Conservation (phyloP, 2,113 vertebrate genomes). For the Ammodytes marinus region DNA sequence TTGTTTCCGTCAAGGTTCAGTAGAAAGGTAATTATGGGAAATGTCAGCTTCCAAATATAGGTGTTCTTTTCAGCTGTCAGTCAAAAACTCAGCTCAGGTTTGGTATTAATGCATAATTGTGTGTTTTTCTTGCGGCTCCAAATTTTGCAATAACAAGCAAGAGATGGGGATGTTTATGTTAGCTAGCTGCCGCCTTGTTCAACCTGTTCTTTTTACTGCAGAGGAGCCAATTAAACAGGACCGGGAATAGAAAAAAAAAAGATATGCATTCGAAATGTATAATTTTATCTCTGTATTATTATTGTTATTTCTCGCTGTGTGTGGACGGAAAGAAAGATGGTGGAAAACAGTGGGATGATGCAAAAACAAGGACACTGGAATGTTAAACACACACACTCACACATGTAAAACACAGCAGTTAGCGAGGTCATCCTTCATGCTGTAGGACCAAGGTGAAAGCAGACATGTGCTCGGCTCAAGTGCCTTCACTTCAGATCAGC, state of each 20-base stretch:
- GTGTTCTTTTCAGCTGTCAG: conserved; percentile 75
- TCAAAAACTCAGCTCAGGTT: conserved; percentile 47
- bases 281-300: background rate
- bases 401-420: background rate
- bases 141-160: conserved; percentile 49
- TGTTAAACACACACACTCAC: background rate
- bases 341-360: background rate
- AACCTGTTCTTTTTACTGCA: conserved; percentile 21
- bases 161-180: conserved; percentile 52
- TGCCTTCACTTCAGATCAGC: conserved; percentile 24
- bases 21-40: conserved; percentile 79
- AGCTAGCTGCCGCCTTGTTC: background rate
- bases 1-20: conserved; percentile 64
- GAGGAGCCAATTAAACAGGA: conserved; percentile 35
- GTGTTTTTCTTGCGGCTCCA: conserved; percentile 29
- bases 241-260: background rate
- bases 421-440: conserved; percentile 13
- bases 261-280: background rate
- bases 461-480: conserved; percentile 6
- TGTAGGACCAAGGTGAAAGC: conserved; percentile 13
- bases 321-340: background rate
- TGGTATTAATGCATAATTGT: conserved; percentile 65
- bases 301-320: background rate
- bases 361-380: background rate
- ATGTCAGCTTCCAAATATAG: conserved; percentile 79